Evolutionary conservation across 2,797 vertebrate genomes (phyloP), one percentile per base, ranked within the genome.

Genomic region (Orestias chungarensis): DNA sequence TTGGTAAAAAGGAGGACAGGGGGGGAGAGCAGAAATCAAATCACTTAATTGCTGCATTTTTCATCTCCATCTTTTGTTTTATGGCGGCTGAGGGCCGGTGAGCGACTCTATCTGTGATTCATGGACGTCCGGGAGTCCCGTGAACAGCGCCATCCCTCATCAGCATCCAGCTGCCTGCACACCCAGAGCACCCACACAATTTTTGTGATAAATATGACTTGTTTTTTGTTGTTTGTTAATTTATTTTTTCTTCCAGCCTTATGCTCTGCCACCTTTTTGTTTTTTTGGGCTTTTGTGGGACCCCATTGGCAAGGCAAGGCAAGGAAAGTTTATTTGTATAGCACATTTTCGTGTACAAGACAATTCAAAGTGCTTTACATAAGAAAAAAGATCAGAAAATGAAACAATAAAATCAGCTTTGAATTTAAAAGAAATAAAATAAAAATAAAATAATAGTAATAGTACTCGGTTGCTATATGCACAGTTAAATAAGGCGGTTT

Each of bases 1-100:
- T 80, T 73, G 76, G 76, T 80, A 71, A 76, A 86, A 85, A 95
- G 81, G 83, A 88, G 90, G 91, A 92, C 91, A 93, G 88, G 83
- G 90, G 89, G 92, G 88, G 88, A 93, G 91, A 92, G 91, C 95
- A 97, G 96, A 97, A 98, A 97, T 99, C 96, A 98, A 97, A 98
- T 98, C 96, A 97, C 97, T 97, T 99, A 99, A 99, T 98, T 99
- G 97, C 96, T 94, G 96, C 97, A 98, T 99, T 98, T 99, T 98
- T 98, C 97, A 99, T 98, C 96, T 97, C 96, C 96, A 97, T 98
- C 96, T 98, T 98, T 97, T 98, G 96, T 98, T 98, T 97, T 97
- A 98, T 97, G 96, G 96, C 95, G 95, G 96, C 95, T 90, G 87
- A 87, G 88, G 96, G 96, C 96, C 95, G 95, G 94, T 95, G 93